phyloP scores from a whole-genome alignment of 2,113 vertebrate genomes.

The Phrynosoma blainvillii region DNA sequence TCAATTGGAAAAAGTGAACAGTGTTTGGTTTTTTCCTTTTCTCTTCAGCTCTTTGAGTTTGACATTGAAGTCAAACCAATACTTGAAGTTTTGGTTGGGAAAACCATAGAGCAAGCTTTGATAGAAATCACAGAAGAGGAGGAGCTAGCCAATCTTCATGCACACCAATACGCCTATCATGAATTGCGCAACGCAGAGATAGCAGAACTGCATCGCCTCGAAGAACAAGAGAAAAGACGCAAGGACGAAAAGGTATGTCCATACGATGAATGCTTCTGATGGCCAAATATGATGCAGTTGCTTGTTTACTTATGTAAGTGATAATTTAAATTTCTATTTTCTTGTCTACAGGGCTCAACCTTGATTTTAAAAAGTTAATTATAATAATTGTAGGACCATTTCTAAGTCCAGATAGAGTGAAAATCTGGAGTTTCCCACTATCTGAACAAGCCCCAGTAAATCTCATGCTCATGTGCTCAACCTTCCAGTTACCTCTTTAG shows the following conservation, averaged over 20 bases:
- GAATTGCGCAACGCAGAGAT: constrained; percentile 84
- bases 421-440: neutral
- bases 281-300: neutral
- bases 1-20: neutral
- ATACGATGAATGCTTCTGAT: neutral
- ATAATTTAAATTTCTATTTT: neutral
- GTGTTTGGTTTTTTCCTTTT: neutral
- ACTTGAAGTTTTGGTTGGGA: constrained; percentile 91
- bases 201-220: constrained; percentile 88
- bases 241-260: constrained; percentile 83
- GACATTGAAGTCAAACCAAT: constrained; percentile 90
- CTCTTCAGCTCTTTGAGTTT: constrained; percentile 91
- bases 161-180: constrained; percentile 76
- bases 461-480: neutral
- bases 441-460: neutral
- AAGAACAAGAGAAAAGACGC: constrained; percentile 87
- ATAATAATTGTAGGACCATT: neutral
- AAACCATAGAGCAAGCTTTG: constrained; percentile 90
- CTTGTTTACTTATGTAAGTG: neutral
- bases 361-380: neutral
- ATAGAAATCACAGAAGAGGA: constrained; percentile 96
- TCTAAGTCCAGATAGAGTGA: neutral
- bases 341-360: neutral
- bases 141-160: constrained; percentile 83
- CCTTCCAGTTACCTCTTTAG: neutral